Evolutionary conservation across 2,797 vertebrate species (phyloP).

Genomic region (Premnoplex brunnescens): DNA sequence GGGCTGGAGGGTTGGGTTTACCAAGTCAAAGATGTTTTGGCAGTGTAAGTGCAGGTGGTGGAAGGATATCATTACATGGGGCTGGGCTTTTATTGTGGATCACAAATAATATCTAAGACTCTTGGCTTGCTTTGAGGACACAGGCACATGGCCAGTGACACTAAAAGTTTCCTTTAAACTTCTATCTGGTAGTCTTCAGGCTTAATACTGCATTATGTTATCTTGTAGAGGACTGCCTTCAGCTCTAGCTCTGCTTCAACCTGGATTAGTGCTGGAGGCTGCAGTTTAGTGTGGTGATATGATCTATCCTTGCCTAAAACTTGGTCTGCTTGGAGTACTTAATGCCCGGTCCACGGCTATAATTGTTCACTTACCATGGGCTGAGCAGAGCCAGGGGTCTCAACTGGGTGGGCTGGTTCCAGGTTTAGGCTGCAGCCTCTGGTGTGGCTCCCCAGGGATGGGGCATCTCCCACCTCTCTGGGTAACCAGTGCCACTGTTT

Average conservation of each 20-base stretch:
- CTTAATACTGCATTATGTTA: too few relatives aligned
- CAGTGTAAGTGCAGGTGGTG: neutral
- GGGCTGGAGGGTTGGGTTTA: neutral
- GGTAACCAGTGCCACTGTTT: neutral
- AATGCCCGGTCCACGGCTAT: neutral
- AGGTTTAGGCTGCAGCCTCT: neutral
- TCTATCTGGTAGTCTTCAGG: neutral
- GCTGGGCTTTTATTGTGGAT: neutral
- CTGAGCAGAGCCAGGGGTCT: neutral
- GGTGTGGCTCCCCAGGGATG: neutral
- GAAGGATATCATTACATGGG: neutral
- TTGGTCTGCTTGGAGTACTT: neutral
- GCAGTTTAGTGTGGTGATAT: neutral
- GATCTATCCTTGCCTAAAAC: neutral
- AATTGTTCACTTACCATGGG: accelerated
- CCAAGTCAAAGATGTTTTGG: neutral
- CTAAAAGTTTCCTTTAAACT: neutral
- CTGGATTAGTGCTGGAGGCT: neutral
- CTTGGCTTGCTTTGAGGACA: neutral
- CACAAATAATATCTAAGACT: neutral
- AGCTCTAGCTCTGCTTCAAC: neutral
- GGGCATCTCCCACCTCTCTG: neutral
- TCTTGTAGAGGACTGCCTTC: neutral
- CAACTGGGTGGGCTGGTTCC: neutral
- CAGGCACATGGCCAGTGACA: neutral